Evolutionary conservation across 2,888 invertebrate species (phyloP), one percentile per base, ranked within the genome.

Genomic region (Lycophotia porphyrea): DNA sequence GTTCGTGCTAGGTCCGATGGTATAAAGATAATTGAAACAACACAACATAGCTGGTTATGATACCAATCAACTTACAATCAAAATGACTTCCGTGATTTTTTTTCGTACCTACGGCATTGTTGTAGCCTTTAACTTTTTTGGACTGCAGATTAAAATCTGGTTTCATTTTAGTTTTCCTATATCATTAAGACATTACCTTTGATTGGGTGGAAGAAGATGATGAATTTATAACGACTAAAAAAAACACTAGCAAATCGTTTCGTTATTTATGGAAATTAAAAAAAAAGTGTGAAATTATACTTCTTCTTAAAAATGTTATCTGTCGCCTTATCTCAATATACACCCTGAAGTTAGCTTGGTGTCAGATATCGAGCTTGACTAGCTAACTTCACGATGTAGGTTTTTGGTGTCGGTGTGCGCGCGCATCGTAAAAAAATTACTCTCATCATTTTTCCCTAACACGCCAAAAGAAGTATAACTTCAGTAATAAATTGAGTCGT

Each of bases 21-120:
- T 44, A 60, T 67, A 74, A 44, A 68, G 21, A 71, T 74, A 78
- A 74, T 77, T 74, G 67, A 55, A 71, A 71, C 75, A 75, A 74
- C 72, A 47, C 58, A 27, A 36, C 27, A n/a, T 61, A 76, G 18
- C 75, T 52, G 58, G 71, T 66, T 78, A 78, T 60, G 74, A 74
- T 63, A 70, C 70, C 79, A 80, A 83, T 82, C 74, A 78, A 70
- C 24, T 47, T 78, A 63, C 74, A 76, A 70, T 65, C 64, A 81
- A 75, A 80, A 85, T 75, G 49, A 39, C 67, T 87, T 87, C 87
- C 88, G 67, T 70, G 69, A 76, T 87, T 84, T 80, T 80, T 71
- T 55, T 60, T 21, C 21, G 5, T 27, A 27, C 18, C 1, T 24
- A 34, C 34, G 55, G 72, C 39, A 61, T 66, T 80, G 60, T 80